Percentiles rank a stretch among this genome's conserved stretches.
phyloP scores from a whole-genome alignment of 2,888 invertebrate genomes.

The Rhyacophila evoluta region DNA sequence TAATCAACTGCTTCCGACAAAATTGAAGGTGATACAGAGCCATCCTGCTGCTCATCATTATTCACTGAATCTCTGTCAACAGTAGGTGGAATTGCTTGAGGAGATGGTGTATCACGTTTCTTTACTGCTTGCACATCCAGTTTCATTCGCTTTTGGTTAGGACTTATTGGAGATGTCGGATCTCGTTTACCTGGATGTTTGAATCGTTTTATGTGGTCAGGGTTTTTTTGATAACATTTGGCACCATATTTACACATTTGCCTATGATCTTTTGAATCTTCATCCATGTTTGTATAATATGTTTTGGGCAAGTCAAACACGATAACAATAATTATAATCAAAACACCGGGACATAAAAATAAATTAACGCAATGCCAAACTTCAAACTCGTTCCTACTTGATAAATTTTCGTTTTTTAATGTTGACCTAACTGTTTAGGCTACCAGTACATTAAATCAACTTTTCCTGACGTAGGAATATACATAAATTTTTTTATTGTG shows the following conservation, averaged over 20 bases:
- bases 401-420: no score
- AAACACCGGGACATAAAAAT: no score
- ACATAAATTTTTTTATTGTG: no score
- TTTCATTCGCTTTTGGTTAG: constrained; percentile 49
- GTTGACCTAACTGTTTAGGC: no score
- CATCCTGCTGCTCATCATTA: neutral
- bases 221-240: constrained; percentile 87
- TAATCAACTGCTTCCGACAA: neutral
- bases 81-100: neutral
- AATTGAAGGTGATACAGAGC: neutral
- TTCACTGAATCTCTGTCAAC: neutral
- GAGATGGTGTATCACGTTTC: neutral
- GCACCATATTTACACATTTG: constrained; percentile 80
- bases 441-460: no score
- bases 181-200: constrained; percentile 75
- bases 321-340: no score
- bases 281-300: no score
- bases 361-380: no score
- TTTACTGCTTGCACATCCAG: constrained; percentile 23
- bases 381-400: no score
- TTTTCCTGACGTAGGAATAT: no score
- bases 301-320: no score
- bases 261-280: constrained; percentile 64
- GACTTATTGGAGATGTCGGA: neutral
- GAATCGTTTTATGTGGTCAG: constrained; percentile 77